Evolutionary conservation across 2,888 invertebrate genomes (phyloP), one percentile per base, ranked within the genome.

Genomic region (Drosophila paracracens): DNA sequence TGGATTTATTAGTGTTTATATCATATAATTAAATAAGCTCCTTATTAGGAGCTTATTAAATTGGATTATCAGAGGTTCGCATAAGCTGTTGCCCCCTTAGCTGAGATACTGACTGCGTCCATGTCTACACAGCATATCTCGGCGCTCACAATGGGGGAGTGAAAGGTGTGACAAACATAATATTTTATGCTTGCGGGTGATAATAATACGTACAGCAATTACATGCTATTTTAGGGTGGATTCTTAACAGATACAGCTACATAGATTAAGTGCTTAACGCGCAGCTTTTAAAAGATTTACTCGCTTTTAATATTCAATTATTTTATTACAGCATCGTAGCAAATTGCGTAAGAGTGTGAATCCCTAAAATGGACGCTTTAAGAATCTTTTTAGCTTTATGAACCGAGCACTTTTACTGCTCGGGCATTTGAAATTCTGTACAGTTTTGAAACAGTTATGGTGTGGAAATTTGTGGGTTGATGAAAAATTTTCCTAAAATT

Each of bases 91-190:
- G 8, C 1, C 56, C 56, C n/a, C 27, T 10, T 56, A 27, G 36
- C 11, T n/a, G 46, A 11, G 25, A 27, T 27, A 27, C 1, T 18
- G 25, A n/a, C 27, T 29, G 29, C 56, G 27, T 13, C n/a, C 27
- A 38, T 56, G 56, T 36, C 56, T 60, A 50, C 51, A 64, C 54
- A 64, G 54, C 70, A 58, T 60, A 71, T 52, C 63, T 63, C 57
- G 27, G 40, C 61, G 54, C 73, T 74, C 73, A 4, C 46, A 16
- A 21, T 38, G 75, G 71, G 73, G 68, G 66, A 69, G 83, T 63
- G 57, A 69, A 62, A 88, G 89, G 89, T 83, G 89, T 86, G 88
- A 84, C 78, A 86, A 86, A 72, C 73, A 81, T 76, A 65, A 71
- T 63, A 69, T 70, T 74, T 57, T 64, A 61, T 67, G 63, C 52